Evolutionary conservation across 2,113 vertebrate species (phyloP), one percentile per base, ranked within the genome.

Genomic region (Colistium nudipinnis): DNA sequence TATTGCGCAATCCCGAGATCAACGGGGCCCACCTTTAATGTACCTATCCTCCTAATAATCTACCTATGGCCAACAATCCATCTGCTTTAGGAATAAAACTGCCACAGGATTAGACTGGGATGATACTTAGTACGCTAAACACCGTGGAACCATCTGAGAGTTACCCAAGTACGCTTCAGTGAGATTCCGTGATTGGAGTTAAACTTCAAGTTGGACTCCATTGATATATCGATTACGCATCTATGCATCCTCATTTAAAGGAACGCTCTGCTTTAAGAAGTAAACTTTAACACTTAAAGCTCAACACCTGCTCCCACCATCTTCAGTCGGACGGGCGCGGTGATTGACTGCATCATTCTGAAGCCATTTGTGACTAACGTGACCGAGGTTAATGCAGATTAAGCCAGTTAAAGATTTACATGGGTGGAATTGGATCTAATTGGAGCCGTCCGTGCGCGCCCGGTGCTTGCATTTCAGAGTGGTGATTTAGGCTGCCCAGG

Each of bases 361-460:
- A 78, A 80, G 66, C 78, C 72, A 80, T 88, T 89, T 88, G 80
- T 76, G 81, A 65, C 66, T 62, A 78, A 86, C 83, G 86, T 80
- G 69, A 78, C 59, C 55, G 44, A 82, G 82, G 79, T 86, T 85
- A 88, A 86, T 84, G 72, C 72, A 88, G 77, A 89, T 86, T 81
- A 86, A 83, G 74, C 78, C 70, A 73, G 85, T 87, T 86, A 87
- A 89, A 88, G 71, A 89, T 89, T 81, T 82, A 87, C 87, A 81
- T 70, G 82, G 65, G 5, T 63, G 61, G 76, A 87, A 85, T 80
- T 68, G 45, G 71, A 82, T 85, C 60, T 82, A 83, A 89, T 84
- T 62, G 77, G 63, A 61, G 41, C 12, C 11, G 52, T 78, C 55
- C 64, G 81, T 68, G 72, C 85, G 65, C 69, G 62, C 53, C 61